Evolutionary conservation across 1,140 invertebrate genomes (phyloP), one percentile per base, ranked within the genome.

Genomic region (Popillia japonica): DNA sequence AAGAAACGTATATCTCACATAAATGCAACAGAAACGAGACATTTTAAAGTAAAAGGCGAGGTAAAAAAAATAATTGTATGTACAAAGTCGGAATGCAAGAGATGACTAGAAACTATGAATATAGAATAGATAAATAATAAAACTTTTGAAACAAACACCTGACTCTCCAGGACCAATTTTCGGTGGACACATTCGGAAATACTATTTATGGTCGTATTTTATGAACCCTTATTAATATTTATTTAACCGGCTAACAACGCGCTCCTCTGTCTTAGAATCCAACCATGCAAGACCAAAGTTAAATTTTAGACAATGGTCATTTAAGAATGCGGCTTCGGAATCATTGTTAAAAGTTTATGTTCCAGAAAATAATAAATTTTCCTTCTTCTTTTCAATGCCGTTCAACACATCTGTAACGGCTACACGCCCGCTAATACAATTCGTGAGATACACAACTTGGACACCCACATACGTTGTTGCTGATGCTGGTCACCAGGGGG

Each of bases 281-380:
- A 68, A 68, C 61, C 61, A 34, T 27, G 61, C 22, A 34, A 23
- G 61, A 27, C 61, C 17, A 22, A 34, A 9, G 17, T 23, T 27
- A 34, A 68, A 68, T 34, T 68, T 34, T 68, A 68, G 61, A 68
- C 61, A 68, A 68, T 68, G 61, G 61, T 68, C 61, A 68, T 68
- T 68, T 68, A 68, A 68, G 27, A 68, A 68, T 68, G 61, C 61
- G 61, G 61, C 61, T 68, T 68, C 14, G 17, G 61, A 68, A 34
- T 27, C 61, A 34, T 68, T 68, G 61, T 68, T 68, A 22, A 68
- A 68, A 22, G 7, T 68, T 68, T 68, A 68, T 68, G 61, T 68
- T 68, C 61, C 61, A 68, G 61, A 68, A 68, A 68, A 68, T 68
- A 68, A 68, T 68, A 68, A 68, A 68, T 68, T 34, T 20, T 68